phyloP scores from a whole-genome alignment of 2,888 invertebrate species.

The Agrochola lychnidis region DNA sequence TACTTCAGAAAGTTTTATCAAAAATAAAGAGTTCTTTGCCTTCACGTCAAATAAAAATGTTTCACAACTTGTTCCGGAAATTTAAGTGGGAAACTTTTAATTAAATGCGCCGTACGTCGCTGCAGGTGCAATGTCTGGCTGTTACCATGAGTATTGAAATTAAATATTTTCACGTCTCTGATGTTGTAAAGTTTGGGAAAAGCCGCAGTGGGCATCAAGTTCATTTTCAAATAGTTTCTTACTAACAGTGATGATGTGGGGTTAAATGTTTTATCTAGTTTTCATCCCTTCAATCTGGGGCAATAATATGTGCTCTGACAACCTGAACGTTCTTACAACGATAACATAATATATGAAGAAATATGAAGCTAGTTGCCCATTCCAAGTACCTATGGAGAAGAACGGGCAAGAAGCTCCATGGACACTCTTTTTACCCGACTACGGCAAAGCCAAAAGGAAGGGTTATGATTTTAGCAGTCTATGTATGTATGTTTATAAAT shows the following conservation, averaged over 20 bases:
- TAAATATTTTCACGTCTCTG: background rate
- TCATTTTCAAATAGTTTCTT: background rate
- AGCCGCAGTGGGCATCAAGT: background rate
- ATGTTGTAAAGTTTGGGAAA: background rate
- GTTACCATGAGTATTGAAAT: constrained; percentile 2
- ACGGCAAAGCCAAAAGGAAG: too few species aligned
- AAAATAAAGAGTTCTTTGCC: constrained; percentile 21
- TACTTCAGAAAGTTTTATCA: constrained; percentile 8
- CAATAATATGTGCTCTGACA: background rate
- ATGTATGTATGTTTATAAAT: too few species aligned
- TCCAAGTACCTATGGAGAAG: too few species aligned
- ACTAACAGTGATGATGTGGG: background rate
- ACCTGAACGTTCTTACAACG: background rate
- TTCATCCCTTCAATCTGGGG: too few species aligned
- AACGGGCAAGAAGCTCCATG: too few species aligned
- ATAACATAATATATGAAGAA: background rate
- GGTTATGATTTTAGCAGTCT: too few species aligned
- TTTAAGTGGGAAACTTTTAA: constrained; percentile 48
- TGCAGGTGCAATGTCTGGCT: constrained; percentile 33
- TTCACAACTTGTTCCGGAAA: constrained; percentile 28
- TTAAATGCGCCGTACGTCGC: constrained; percentile 25
- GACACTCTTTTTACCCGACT: too few species aligned
- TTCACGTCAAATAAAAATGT: constrained; percentile 24
- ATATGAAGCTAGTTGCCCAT: too few species aligned
- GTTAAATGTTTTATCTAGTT: background rate